Evolutionary conservation across 2,888 invertebrate species (phyloP).

Genomic region (Drosophila koepferae): DNA sequence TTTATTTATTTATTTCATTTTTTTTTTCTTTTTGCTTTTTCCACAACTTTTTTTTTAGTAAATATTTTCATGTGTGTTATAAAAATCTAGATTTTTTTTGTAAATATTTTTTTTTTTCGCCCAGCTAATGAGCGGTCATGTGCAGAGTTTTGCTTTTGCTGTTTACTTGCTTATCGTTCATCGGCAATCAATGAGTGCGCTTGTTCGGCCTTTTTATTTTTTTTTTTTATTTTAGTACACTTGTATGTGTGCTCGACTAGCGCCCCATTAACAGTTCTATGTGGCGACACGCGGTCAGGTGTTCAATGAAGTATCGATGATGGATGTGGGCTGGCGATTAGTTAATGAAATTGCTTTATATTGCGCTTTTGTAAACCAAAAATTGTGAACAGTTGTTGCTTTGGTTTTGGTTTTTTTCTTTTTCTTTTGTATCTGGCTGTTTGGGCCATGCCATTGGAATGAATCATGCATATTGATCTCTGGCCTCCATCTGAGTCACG

Average conservation of each 20-base stretch:
- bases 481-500: slow-evolving; percentile 15
- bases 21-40: no score
- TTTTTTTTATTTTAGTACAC: no score
- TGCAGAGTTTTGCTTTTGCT: slow-evolving; percentile 28
- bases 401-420: not conserved
- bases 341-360: slow-evolving; percentile 47
- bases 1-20: no score
- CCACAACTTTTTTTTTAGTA: not conserved
- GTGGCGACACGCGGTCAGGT: slow-evolving; percentile 13
- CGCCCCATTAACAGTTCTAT: slow-evolving; percentile 11
- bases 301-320: slow-evolving; percentile 55
- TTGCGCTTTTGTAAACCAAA: slow-evolving; percentile 17
- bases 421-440: not conserved
- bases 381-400: slow-evolving; percentile 8
- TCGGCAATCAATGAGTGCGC: slow-evolving; percentile 2
- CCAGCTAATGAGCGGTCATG: slow-evolving; percentile 48
- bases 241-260: not conserved
- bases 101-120: not conserved
- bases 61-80: not conserved
- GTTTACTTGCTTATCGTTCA: slow-evolving; percentile 30
- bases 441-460: slow-evolving; percentile 60
- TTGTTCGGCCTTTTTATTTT: not conserved
- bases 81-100: not conserved
- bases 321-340: slow-evolving; percentile 64
- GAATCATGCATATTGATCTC: slow-evolving; percentile 74